Base-by-base conservation (phyloP, 2,888 invertebrate genomes). In the Quadriops clusia region DNA sequence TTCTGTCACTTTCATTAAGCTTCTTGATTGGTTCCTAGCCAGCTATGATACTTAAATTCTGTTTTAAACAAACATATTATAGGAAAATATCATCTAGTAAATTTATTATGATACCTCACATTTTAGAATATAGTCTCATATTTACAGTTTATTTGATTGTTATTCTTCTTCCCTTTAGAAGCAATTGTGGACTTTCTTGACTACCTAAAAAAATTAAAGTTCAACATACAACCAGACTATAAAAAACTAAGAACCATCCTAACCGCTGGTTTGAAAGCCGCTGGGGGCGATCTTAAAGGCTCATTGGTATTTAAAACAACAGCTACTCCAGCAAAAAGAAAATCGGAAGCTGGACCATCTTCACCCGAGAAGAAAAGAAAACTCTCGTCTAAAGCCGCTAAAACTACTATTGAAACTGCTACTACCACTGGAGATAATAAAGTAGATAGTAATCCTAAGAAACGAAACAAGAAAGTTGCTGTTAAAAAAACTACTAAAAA, bases 181-280 rank as follows among this genome's bases (percentile, higher is more conserved):
- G 67, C 72, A 10, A 54, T 83, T 1, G 57, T 63, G 7, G 68
- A 74, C 29, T 83, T 71, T 49, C 67, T 86, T 44, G 71, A 74
- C 36, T 74, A 81, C 49, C 68, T 85, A 3, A 64, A 70, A 26
- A 65, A 68, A 20, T 43, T 89, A 45, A 65, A 77, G 39, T 81
- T 79, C 43, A 72, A 81, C 45, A 74, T 77, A 10, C 59, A 58
- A 8, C 85, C 87, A 1, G 74, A 87, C 53, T 89, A 87, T 52
- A 61, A 69, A 1, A 74, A 77, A 53, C 76, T 81, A 39, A 67
- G 72, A 9, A 67, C 72, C 37, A 60, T 81, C 9, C 76, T 89
- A 39, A 58, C 63, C 13, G 60, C 60, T 23, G 84, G 76, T 8
- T 58, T 89, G 1, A 75, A 78, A 49, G 60, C 64, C 11, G 56